Evolutionary conservation across 2,888 invertebrate species (phyloP).

Genomic region (Tenthredo mesomela): DNA sequence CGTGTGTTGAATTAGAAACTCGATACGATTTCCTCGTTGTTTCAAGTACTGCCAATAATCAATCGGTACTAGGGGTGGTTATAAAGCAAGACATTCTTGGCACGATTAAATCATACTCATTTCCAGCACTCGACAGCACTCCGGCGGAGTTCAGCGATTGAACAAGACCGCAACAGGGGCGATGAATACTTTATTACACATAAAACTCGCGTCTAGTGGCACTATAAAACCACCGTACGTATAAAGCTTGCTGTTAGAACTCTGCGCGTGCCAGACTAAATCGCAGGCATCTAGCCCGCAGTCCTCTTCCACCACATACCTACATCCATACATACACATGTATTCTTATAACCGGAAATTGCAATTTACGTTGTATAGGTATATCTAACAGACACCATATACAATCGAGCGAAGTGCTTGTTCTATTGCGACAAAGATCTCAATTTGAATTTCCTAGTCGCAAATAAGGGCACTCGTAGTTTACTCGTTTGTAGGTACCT

Average conservation of each 20-base stretch:
- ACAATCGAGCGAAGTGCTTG: neutral
- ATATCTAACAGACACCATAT: neutral
- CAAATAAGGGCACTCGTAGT: neutral
- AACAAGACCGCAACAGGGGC: constrained; percentile 53
- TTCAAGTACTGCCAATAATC: constrained; percentile 21
- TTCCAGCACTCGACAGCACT: constrained; percentile 43
- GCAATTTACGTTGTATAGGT: neutral
- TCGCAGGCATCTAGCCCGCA: constrained; percentile 14
- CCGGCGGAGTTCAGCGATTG: constrained; percentile 36
- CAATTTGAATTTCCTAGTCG: neutral
- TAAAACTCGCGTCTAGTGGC: constrained; percentile 52
- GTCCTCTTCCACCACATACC: neutral
- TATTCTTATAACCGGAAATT: constrained; percentile 7
- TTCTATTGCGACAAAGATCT: neutral
- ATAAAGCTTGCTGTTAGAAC: constrained; percentile 49
- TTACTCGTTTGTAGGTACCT: neutral
- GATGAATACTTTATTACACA: constrained; percentile 53
- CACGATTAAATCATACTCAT: constrained; percentile 49
- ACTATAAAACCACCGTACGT: constrained; percentile 50
- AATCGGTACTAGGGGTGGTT: neutral
- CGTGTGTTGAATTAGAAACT: neutral
- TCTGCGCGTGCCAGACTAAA: constrained; percentile 49
- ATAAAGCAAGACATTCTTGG: neutral
- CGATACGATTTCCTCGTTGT: neutral
- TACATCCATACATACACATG: neutral